These are phyloP conservation scores for Champsocephalus esox DNA, from an alignment of 2,797 vertebrate genomes.

Conservation along the genomic window DNA sequence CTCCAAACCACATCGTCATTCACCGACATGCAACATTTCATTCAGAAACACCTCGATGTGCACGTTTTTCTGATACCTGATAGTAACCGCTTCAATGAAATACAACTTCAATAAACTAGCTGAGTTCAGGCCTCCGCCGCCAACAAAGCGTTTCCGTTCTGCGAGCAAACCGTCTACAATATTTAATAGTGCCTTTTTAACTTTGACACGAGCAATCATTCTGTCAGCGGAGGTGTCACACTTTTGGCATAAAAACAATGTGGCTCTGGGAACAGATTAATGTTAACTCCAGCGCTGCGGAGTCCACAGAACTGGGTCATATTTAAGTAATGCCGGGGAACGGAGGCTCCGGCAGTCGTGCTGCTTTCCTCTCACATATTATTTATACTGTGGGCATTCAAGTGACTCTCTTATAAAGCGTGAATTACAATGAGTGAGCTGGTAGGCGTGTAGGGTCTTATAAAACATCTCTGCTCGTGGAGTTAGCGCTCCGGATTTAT, in stretches of 20 bases:
- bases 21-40: conserved; percentile 17
- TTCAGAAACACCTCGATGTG: conserved; percentile 6
- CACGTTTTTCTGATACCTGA: neutral
- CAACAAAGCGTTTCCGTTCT: neutral
- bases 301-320: conserved; percentile 66
- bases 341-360: conserved; percentile 31
- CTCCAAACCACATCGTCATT: conserved; percentile 28
- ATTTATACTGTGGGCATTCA: conserved; percentile 63
- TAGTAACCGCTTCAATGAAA: neutral
- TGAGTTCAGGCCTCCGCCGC: conserved; percentile 6
- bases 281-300: conserved; percentile 48
- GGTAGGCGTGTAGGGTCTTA: conserved; percentile 42
- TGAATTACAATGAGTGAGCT: conserved; percentile 56
- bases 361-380: conserved; percentile 48
- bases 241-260: conserved; percentile 18
- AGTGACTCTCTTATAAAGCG: conserved; percentile 55
- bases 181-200: conserved; percentile 32
- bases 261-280: conserved; percentile 13
- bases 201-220: conserved; percentile 28
- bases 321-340: conserved; percentile 48
- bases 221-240: conserved; percentile 18
- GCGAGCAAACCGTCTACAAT: conserved; percentile 19
- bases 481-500: conserved; percentile 15
- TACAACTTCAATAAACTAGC: neutral
- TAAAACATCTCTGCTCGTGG: conserved; percentile 31